Evolutionary conservation across 2,113 vertebrate species (phyloP).

Genomic region (Pungitius pungitius): DNA sequence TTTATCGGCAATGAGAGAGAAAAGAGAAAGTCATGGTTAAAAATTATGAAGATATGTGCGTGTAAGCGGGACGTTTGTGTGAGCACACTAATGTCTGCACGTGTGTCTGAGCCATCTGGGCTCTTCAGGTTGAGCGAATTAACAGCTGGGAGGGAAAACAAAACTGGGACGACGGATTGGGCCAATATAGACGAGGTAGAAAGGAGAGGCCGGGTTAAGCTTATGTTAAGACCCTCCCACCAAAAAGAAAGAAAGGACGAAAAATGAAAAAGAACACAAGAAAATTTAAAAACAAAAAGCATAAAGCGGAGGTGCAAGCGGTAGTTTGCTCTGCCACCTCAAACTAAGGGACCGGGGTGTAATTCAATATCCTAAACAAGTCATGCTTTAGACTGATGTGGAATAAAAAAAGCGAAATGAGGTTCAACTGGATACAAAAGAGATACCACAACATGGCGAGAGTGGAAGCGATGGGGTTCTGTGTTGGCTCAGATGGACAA

Average conservation of each 20-base stretch:
- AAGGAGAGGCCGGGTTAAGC: conserved; percentile 48
- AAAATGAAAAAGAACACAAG: conserved; percentile 3
- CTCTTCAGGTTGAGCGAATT: conserved; percentile 89
- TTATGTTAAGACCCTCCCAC: conserved; percentile 46
- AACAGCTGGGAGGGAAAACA: conserved; percentile 96
- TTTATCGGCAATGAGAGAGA: conserved; percentile 86
- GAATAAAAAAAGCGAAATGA: conserved; percentile 62
- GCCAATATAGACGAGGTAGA: conserved; percentile 84
- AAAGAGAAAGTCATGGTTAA: conserved; percentile 84
- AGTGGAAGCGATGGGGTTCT: conserved; percentile 73
- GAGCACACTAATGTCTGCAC: conserved; percentile 47
- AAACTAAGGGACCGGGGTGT: conserved; percentile 77
- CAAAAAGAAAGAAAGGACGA: conserved; percentile 39
- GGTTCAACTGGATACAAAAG: conserved; percentile 66
- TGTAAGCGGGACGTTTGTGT: background rate
- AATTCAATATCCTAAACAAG: conserved; percentile 46
- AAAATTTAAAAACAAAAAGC: conserved; percentile 7
- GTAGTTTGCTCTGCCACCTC: conserved; percentile 79
- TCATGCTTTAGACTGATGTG: conserved; percentile 57
- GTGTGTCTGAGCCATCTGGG: conserved; percentile 89
- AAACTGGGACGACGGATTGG: conserved; percentile 89
- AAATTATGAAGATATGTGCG: conserved; percentile 57
- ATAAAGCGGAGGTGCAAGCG: conserved; percentile 58
- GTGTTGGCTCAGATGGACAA: conserved; percentile 57
- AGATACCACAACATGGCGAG: conserved; percentile 67